Conservation (phyloP, 2,113 vertebrate species). For the Progne subis region DNA sequence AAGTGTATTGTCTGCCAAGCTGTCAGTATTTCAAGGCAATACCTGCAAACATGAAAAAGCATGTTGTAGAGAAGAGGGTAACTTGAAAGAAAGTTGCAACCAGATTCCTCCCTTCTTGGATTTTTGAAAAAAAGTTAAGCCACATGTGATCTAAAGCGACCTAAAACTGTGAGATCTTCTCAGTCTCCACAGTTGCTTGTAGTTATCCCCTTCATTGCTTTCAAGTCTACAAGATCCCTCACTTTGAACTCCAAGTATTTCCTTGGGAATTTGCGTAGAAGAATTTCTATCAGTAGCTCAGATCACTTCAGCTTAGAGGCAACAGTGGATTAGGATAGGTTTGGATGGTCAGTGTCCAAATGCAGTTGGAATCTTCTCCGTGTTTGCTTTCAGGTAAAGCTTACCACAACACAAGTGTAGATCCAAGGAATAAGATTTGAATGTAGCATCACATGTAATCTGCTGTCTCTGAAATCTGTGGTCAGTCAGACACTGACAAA, state of each 20-base stretch:
- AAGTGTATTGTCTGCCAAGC: background rate
- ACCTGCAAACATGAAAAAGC: background rate
- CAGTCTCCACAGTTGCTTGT: background rate
- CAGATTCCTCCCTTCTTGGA: background rate
- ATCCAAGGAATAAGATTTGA: background rate
- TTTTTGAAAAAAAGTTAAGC: background rate
- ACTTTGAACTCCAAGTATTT: background rate
- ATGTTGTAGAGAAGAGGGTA: background rate
- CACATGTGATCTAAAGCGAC: background rate
- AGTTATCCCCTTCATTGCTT: background rate
- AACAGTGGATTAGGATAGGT: background rate
- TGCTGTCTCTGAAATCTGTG: background rate
- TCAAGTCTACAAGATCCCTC: background rate
- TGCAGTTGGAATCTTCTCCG: rapidly evolving
- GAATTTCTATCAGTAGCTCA: background rate
- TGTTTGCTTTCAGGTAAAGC: background rate
- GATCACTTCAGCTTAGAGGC: background rate
- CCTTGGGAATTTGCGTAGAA: background rate
- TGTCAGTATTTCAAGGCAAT: background rate
- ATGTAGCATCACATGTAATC: background rate
- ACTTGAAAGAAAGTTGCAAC: background rate
- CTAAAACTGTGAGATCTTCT: background rate
- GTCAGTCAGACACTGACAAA: background rate
- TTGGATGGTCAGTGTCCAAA: background rate
- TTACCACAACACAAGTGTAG: background rate